These are phyloP conservation scores for Chydorus sphaericus DNA, from an alignment of 2,888 invertebrate species.

Conservation along the genomic window DNA sequence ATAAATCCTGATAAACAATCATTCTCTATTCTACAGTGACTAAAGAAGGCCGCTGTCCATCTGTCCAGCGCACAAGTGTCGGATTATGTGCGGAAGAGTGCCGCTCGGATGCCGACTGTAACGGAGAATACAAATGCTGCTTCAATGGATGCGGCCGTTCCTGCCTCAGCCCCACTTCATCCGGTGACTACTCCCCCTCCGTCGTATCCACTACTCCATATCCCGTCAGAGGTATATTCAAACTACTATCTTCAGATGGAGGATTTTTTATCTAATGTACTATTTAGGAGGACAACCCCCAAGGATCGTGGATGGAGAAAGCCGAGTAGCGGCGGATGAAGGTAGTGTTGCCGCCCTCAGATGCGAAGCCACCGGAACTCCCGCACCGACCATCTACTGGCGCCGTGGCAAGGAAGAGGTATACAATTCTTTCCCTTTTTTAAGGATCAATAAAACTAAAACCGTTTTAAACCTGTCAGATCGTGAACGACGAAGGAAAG, in stretches of 20 bases:
- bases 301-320: constrained; percentile 30
- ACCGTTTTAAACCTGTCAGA: constrained; percentile 37
- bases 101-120: constrained; percentile 64
- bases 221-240: neutral
- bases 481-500: constrained; percentile 45
- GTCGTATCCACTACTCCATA: neutral
- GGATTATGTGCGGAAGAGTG: constrained; percentile 54
- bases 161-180: constrained; percentile 43
- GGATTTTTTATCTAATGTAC: neutral
- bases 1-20: neutral
- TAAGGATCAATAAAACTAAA: neutral
- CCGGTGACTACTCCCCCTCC: constrained; percentile 17
- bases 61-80: constrained; percentile 29
- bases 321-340: constrained; percentile 48
- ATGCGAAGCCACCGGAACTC: constrained; percentile 61
- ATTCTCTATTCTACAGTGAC: constrained; percentile 34
- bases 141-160: constrained; percentile 55
- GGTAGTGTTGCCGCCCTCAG: constrained; percentile 57
- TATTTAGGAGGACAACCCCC: constrained; percentile 23
- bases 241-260: neutral
- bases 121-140: constrained; percentile 66
- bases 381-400: constrained; percentile 64
- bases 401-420: constrained; percentile 53
- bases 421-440: constrained; percentile 19
- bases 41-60: constrained; percentile 55